These are phyloP conservation scores for Loris lydekkerianus DNA, from an alignment of 2,797 vertebrate species.

Conservation along the genomic window DNA sequence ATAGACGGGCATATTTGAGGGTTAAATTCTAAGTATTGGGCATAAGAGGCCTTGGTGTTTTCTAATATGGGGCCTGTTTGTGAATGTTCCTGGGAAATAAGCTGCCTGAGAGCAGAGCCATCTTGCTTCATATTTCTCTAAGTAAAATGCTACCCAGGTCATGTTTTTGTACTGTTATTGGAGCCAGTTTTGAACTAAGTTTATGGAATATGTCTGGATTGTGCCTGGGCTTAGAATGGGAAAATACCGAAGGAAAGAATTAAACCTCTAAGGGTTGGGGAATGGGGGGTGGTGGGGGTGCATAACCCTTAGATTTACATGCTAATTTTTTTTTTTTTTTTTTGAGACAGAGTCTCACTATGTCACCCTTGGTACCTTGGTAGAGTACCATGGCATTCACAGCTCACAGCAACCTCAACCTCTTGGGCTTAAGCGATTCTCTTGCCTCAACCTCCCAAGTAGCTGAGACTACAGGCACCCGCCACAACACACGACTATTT, in stretches of 20 bases:
- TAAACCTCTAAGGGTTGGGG: not conserved
- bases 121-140: conserved; percentile 35
- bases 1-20: not conserved
- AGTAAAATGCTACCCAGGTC: not conserved
- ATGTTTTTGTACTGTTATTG: conserved; percentile 35
- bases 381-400: too few relatives aligned
- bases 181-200: conserved; percentile 47
- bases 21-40: not conserved
- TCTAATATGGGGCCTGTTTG: not conserved
- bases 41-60: conserved; percentile 33
- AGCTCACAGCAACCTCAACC: too few relatives aligned
- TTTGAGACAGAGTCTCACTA: too few relatives aligned
- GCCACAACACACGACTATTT: too few relatives aligned
- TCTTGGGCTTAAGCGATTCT: too few relatives aligned
- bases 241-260: conserved; percentile 69
- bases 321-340: conserved; percentile 60
- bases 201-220: conserved; percentile 31
- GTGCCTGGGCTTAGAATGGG: conserved; percentile 41
- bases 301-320: conserved; percentile 56
- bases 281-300: not conserved
- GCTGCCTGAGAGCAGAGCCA: not conserved
- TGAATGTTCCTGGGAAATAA: not conserved
- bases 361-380: too few relatives aligned
- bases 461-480: too few relatives aligned
- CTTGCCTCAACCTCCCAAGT: too few relatives aligned